Conservation (phyloP, 1,140 invertebrate species). For the Neelides sp. region DNA sequence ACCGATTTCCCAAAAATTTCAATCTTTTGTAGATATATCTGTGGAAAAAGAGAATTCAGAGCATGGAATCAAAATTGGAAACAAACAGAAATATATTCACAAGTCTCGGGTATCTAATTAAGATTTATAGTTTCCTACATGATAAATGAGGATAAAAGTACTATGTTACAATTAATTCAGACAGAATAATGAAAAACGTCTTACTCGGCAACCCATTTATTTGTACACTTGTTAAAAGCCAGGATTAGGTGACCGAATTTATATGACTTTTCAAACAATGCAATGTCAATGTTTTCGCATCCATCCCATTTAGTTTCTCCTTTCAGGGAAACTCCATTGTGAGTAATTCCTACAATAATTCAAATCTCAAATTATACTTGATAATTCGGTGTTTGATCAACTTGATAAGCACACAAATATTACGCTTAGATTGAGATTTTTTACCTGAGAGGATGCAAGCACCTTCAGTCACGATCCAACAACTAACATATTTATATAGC, state of each 20-base stretch:
- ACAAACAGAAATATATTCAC: not conserved
- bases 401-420: slow-evolving; percentile 1
- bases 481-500: slow-evolving; percentile 80
- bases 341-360: slow-evolving; percentile 52
- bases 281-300: slow-evolving; percentile 68
- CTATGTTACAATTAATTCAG: not conserved
- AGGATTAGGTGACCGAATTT: slow-evolving; percentile 71
- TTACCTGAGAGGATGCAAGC: slow-evolving; percentile 51
- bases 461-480: slow-evolving; percentile 80
- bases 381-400: not conserved
- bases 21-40: slow-evolving; percentile 79
- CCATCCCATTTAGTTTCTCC: slow-evolving; percentile 58
- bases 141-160: not conserved
- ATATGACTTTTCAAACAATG: slow-evolving; percentile 59
- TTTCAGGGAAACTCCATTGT: slow-evolving; percentile 55
- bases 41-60: slow-evolving; percentile 30
- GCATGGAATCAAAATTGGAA: not conserved
- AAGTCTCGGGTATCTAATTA: not conserved
- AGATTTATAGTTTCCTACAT: not conserved
- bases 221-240: slow-evolving; percentile 88
- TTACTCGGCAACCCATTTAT: slow-evolving; percentile 75
- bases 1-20: slow-evolving; percentile 72
- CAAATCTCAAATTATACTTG: not conserved
- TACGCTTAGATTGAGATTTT: slow-evolving; percentile 30
- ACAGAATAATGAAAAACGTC: slow-evolving; percentile 29